Evolutionary conservation across 1,140 invertebrate genomes (phyloP).

Genomic region (Apolygus lucorum): DNA sequence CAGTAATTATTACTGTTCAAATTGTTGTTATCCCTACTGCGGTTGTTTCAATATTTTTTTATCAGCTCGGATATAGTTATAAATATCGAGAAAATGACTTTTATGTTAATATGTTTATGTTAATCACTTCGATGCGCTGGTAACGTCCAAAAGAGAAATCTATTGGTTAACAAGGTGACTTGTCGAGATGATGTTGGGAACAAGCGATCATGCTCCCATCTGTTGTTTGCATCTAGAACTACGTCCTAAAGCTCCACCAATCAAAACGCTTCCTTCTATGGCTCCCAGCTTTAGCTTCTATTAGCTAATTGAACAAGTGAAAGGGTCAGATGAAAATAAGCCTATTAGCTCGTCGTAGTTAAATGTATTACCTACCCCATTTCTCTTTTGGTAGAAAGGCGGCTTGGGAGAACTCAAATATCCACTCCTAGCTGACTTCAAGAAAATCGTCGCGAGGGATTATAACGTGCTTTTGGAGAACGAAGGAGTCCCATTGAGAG

Average conservation of each 20-base stretch:
- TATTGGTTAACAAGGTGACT: too few relatives aligned
- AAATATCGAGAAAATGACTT: too few relatives aligned
- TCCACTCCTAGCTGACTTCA: constrained; percentile 87
- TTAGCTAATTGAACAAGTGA: constrained; percentile 12
- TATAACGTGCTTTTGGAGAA: constrained; percentile 84
- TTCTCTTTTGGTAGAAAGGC: constrained; percentile 52
- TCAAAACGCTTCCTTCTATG: background rate
- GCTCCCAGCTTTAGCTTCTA: background rate
- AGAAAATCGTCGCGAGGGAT: constrained; percentile 72
- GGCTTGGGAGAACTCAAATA: constrained; percentile 85
- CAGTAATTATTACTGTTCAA: too few relatives aligned
- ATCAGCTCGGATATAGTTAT: too few relatives aligned
- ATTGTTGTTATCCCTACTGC: too few relatives aligned
- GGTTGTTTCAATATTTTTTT: too few relatives aligned
- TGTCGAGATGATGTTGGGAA: too few relatives aligned
- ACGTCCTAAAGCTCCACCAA: background rate
- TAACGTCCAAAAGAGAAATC: too few relatives aligned
- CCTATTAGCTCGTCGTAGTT: background rate
- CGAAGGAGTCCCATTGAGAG: constrained; percentile 76
- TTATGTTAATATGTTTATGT: too few relatives aligned
- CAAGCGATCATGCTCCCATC: too few relatives aligned
- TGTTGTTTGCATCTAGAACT: background rate
- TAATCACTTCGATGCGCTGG: too few relatives aligned
- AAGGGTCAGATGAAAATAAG: background rate
- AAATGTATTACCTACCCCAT: too few relatives aligned